These are phyloP conservation scores for Sinodicranocentrus sp. DNA, from an alignment of 2,888 invertebrate genomes.

Conservation along the genomic window DNA sequence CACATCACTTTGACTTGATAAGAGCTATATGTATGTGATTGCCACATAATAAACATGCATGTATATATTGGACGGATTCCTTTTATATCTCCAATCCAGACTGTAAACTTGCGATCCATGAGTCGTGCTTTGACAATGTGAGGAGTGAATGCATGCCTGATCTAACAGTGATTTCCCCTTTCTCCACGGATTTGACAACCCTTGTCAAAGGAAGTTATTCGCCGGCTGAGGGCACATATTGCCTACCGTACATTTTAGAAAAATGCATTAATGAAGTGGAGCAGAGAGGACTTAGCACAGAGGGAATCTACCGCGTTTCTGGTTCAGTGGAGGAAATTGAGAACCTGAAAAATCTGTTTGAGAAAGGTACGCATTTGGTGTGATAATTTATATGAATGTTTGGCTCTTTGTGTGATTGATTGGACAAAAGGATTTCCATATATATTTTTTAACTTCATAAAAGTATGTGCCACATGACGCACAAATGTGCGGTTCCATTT, in stretches of 20 bases:
- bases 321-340: slow-evolving; percentile 97
- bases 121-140: slow-evolving; percentile 52
- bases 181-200: slow-evolving; percentile 94
- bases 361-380: slow-evolving; percentile 83
- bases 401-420: slow-evolving; percentile 8
- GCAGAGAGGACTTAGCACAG: slow-evolving; percentile 88
- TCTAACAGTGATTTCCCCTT: slow-evolving; percentile 90
- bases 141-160: slow-evolving; percentile 88
- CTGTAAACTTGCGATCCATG: slow-evolving; percentile 60
- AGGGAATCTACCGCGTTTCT: slow-evolving; percentile 94
- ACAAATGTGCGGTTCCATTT: background rate
- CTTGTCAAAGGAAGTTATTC: slow-evolving; percentile 83
- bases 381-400: slow-evolving; percentile 1
- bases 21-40: too few relatives aligned
- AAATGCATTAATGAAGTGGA: slow-evolving; percentile 93
- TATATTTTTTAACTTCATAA: slow-evolving; percentile 18
- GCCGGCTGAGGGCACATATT: slow-evolving; percentile 72
- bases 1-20: background rate
- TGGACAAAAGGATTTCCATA: background rate
- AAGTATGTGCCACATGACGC: background rate
- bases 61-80: background rate
- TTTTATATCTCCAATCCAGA: slow-evolving; percentile 40
- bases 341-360: slow-evolving; percentile 90
- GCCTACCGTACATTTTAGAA: slow-evolving; percentile 89
- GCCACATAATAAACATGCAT: too few relatives aligned